Base-by-base conservation (phyloP, 2,113 vertebrate species). In the Axis porcinus region DNA sequence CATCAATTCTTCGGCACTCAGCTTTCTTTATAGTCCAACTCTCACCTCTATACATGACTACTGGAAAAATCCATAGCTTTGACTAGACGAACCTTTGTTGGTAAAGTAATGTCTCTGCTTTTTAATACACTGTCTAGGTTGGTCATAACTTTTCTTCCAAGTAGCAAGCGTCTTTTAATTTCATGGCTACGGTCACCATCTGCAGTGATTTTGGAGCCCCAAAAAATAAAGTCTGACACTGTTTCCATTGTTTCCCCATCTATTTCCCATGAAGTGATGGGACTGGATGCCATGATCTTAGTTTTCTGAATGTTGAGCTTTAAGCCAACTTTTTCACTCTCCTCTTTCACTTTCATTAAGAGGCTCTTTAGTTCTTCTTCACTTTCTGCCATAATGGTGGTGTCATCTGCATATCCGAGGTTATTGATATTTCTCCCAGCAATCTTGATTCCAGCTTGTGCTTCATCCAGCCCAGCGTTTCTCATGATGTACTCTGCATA, bases 221-320 rank as follows among this genome's bases (percentile, higher is more conserved):
- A 0, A 0, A 5, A 70, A 70, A 36, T 36, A 67, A 70, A 70
- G 1, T 23, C 17, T 5, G 64, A 0, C n/a, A 70, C n/a, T 11
- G 8, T 67, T 67, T 67, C 64, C 33, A 67, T 17, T 67, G 33
- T 19, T 36, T 67, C 17, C 9, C 17, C n/a, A 70, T 70, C n/a
- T 21, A 70, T 70, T 11, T 21, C 9, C 64, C 64, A 70, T 5
- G 64, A 70, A 5, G 17, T 70, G n/a, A 21, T 70, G 64, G n/a
- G n/a, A 70, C 17, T 0, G 1, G 64, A 36, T 67, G 17, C n/a
- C 64, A 36, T 67, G 64, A 67, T 36, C 64, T 67, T 36, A 4
- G 17, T 36, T 67, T 67, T 11, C 64, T 67, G n/a, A 36, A 67
- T 36, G n/a, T 36, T 67, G 64, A 67, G 17, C 17, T 67, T 67